Conservation (phyloP, 2,113 vertebrate species). For the Climacteris rufus region DNA sequence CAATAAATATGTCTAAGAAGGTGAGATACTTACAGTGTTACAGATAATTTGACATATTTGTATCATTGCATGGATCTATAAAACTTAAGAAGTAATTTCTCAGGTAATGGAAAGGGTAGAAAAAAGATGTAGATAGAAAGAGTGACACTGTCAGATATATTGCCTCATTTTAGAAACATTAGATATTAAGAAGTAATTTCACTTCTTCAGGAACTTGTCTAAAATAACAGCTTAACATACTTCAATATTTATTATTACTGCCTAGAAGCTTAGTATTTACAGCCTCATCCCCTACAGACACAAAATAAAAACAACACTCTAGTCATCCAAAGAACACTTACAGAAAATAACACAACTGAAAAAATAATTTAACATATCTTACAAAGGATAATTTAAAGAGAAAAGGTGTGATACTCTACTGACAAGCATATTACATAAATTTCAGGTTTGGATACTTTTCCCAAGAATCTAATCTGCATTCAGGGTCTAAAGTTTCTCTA, state of each 20-base stretch:
- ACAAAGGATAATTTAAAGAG: background rate
- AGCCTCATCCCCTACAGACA: background rate
- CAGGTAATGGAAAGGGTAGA: background rate
- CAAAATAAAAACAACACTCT: background rate
- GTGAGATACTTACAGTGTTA: background rate
- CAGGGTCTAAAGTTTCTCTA: background rate
- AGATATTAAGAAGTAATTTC: background rate
- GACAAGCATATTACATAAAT: background rate
- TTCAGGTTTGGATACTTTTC: background rate
- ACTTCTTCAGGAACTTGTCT: background rate
- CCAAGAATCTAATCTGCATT: background rate
- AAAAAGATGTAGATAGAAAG: background rate
- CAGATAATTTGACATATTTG: background rate
- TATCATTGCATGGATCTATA: background rate
- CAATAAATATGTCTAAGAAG: background rate
- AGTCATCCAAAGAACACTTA: background rate
- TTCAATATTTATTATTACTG: background rate
- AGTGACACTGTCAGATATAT: background rate
- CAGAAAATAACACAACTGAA: background rate
- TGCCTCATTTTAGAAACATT: background rate
- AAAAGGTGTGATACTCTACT: background rate
- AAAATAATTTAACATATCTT: background rate
- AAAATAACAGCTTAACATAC: background rate
- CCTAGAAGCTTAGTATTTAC: background rate
- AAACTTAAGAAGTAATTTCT: background rate